Conservation (phyloP, 2,797 vertebrate species). For the Pteronotus mesoamericanus region DNA sequence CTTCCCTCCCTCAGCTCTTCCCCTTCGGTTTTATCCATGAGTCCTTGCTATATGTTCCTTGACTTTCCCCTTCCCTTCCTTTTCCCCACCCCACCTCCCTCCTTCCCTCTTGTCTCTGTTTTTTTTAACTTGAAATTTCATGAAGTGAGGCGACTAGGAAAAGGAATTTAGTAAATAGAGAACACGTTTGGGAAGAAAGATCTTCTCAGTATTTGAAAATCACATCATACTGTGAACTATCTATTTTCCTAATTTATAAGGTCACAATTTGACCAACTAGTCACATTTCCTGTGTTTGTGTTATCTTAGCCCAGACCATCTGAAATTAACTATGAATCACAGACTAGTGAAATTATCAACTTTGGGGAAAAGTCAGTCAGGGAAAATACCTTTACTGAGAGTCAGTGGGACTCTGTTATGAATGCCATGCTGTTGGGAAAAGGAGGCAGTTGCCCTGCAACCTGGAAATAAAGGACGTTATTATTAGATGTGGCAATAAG, state of each 20-base stretch:
- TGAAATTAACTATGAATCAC: background rate
- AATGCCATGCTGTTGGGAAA: background rate
- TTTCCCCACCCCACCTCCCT: too few species aligned
- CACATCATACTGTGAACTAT: background rate
- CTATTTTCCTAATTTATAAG: background rate
- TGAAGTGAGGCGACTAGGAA: background rate
- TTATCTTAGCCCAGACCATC: background rate
- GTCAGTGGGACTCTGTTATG: background rate
- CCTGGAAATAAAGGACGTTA: background rate
- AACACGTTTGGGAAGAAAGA: background rate
- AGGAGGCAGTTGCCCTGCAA: background rate
- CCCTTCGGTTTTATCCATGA: too few species aligned
- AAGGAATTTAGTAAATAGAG: background rate
- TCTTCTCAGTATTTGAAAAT: background rate
- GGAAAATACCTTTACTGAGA: background rate
- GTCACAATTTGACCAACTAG: background rate
- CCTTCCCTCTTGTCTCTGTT: too few species aligned
- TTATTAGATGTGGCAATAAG: background rate
- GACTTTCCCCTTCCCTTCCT: too few species aligned
- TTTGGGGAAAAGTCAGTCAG: background rate
- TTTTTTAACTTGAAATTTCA: background rate
- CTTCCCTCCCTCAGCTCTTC: too few species aligned
- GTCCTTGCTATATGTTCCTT: too few species aligned
- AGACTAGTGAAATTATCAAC: background rate
- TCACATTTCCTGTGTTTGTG: background rate